phyloP scores from a whole-genome alignment of 2,797 vertebrate genomes.

The Pteropus rufus region DNA sequence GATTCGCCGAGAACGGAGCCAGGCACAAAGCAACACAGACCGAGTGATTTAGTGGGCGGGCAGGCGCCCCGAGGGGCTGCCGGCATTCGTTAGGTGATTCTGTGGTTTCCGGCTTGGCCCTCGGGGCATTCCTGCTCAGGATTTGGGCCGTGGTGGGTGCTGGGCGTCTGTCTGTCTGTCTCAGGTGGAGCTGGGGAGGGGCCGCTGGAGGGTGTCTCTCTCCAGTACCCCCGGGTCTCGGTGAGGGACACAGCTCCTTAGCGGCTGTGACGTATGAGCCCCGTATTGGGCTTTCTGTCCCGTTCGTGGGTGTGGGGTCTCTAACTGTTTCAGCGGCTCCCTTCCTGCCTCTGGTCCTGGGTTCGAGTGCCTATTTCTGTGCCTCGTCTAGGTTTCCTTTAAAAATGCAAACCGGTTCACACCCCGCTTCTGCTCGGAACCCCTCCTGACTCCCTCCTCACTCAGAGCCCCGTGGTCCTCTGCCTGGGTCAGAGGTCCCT shows the following conservation, averaged over 20 bases:
- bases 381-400: neutral
- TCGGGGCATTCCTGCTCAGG: neutral
- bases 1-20: accelerated
- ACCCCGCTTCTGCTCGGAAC: neutral
- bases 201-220: neutral
- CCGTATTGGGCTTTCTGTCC: neutral
- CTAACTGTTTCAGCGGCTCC: neutral
- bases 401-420: neutral
- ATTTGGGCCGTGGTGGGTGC: neutral
- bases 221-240: neutral
- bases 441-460: neutral
- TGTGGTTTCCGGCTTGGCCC: neutral
- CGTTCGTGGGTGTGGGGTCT: neutral
- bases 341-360: neutral
- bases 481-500: accelerated
- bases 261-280: neutral
- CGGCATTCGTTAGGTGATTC: neutral
- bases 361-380: neutral
- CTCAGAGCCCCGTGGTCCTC: accelerated
- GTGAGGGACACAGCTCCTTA: neutral
- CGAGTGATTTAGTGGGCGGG: neutral
- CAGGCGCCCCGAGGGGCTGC: neutral
- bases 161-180: neutral
- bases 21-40: no score
- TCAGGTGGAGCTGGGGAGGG: neutral